Percentiles rank a stretch among this genome's conserved stretches.
phyloP scores from a whole-genome alignment of 2,888 invertebrate genomes.

The Pegoplata infirma region DNA sequence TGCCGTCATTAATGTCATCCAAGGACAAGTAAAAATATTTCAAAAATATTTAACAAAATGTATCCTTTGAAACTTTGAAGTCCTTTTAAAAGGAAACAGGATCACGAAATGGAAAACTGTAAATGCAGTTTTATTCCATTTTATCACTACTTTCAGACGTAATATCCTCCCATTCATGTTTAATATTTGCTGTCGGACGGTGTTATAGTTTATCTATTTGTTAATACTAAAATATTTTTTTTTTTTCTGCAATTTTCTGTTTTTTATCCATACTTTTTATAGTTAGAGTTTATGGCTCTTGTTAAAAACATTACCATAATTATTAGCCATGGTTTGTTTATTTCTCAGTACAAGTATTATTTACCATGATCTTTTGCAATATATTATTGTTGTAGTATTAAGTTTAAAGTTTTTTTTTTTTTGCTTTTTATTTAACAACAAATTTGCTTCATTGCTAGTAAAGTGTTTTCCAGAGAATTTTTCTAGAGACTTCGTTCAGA shows the following conservation, averaged over 20 bases:
- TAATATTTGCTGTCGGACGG: too few relatives aligned
- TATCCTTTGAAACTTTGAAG: too few relatives aligned
- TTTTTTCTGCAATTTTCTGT: constrained; percentile 29
- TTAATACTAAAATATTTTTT: background rate
- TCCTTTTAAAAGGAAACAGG: too few relatives aligned
- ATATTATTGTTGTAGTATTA: constrained; percentile 16
- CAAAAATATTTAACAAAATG: too few relatives aligned
- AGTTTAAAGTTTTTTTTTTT: too few relatives aligned
- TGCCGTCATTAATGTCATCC: too few relatives aligned
- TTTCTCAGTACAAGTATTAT: constrained; percentile 44
- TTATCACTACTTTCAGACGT: too few relatives aligned
- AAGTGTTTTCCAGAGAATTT: constrained; percentile 45
- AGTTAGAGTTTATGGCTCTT: constrained; percentile 18
- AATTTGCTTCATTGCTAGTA: constrained; percentile 18
- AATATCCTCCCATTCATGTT: too few relatives aligned
- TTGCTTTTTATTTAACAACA: constrained; percentile 34
- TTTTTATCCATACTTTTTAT: constrained; percentile 28
- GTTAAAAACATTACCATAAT: constrained; percentile 53
- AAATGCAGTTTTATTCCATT: too few relatives aligned
- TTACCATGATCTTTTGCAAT: constrained; percentile 58
- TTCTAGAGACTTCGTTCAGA: constrained; percentile 26
- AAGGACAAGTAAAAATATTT: too few relatives aligned
- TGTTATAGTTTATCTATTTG: too few relatives aligned
- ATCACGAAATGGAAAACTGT: too few relatives aligned
- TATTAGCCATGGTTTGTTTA: constrained; percentile 57